phyloP scores from a whole-genome alignment of 2,888 invertebrate species.

The Cephus rjabovi region DNA sequence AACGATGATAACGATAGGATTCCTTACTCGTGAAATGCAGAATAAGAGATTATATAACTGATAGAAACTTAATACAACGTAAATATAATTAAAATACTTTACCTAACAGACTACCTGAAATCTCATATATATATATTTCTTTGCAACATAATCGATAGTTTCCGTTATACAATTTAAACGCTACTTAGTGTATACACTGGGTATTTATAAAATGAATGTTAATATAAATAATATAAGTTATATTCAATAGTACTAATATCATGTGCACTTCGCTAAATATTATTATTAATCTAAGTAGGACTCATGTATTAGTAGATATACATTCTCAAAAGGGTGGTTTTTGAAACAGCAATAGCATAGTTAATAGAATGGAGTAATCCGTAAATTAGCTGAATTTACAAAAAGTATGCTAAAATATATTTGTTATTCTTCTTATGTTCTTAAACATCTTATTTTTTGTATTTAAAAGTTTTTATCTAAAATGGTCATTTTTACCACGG shows the following conservation, averaged over 20 bases:
- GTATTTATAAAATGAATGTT: neutral
- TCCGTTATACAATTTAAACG: neutral
- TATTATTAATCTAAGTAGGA: neutral
- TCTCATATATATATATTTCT: neutral
- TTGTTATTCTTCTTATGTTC: neutral
- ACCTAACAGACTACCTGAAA: neutral
- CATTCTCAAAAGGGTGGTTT: neutral
- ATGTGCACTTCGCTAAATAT: neutral
- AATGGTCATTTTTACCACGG: conserved; percentile 44
- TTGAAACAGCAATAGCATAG: neutral
- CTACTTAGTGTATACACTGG: neutral
- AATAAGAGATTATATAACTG: neutral
- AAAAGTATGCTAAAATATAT: neutral
- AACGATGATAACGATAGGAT: neutral
- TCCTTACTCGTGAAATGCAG: neutral
- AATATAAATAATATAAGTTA: neutral
- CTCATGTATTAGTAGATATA: neutral
- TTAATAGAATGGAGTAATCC: neutral
- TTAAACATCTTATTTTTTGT: neutral
- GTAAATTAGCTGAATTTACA: neutral
- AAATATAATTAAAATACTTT: neutral
- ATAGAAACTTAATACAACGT: neutral
- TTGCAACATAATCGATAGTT: neutral
- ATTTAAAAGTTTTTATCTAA: conserved; percentile 13
- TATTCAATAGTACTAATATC: neutral